Base-by-base conservation (phyloP, 2,113 vertebrate genomes). In the Oceanodroma tethys region DNA sequence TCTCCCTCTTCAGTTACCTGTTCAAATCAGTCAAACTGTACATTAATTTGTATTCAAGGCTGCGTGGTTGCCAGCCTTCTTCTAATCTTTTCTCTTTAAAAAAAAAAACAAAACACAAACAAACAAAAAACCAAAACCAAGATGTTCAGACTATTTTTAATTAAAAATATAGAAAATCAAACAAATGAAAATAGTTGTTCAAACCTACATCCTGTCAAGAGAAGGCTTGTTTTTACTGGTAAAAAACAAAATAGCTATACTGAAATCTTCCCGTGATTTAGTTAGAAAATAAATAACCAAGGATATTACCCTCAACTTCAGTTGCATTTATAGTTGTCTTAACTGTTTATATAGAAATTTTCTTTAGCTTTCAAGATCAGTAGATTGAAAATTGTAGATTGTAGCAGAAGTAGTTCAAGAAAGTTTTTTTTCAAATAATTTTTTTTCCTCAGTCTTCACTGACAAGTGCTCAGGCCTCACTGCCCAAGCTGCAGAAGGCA, bases 151-250 rank as follows among this genome's bases (percentile, higher is more conserved):
- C 7, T 71, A 36, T 17, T 43, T 43, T 79, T 40, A 60, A 71
- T 38, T 52, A 21, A 89, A 86, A 62, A 43, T 29, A 80, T 42
- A 56, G 19, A 29, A 38, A 82, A 56, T 12, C 3, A 80, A 70
- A 48, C 15, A 42, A 68, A 74, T 23, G 0, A 74, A 80, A 34
- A 3, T 1, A 10, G 34, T n/a, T 48, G 0, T 78, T 60, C 38
- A 78, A 50, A 45, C 4, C 7, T 58, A 13, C 3, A 48, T 53
- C 10, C 16, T 92, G 10, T 36, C 27, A 80, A 72, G 36, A 71
- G 6, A 71, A 60, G 3, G 9, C 2, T 56, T 19, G 1, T 2
- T 38, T 73, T 55, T n/a, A 18, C 1, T 53, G 4, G 3, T 50
- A 25, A 36, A 78, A 91, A 34, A n/a, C 16, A 74, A 52, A 81